Percentiles rank a stretch among this genome's conserved stretches.
Evolutionary conservation across 2,113 vertebrate species (phyloP).

Genomic region (Myiopsitta monachus): DNA sequence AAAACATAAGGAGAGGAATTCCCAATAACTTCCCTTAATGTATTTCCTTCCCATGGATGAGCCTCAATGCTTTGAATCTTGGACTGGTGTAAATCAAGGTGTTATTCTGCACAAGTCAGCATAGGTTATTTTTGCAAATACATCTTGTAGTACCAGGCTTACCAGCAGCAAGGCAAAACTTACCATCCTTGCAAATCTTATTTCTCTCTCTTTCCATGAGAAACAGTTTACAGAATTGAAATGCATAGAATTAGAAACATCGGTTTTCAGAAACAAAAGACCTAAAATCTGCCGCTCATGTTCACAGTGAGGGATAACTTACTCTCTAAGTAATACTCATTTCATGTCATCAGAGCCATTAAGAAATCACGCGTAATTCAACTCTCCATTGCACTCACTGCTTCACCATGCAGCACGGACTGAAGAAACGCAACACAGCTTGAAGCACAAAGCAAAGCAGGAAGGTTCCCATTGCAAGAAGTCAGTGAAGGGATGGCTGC

Average conservation of each 20-base stretch:
- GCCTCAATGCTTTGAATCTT: background rate
- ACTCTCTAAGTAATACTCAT: background rate
- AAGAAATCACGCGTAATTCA: background rate
- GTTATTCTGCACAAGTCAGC: background rate
- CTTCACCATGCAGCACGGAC: rapidly evolving
- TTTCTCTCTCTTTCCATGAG: background rate
- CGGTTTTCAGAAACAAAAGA: background rate
- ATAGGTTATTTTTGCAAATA: background rate
- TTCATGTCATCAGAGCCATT: background rate
- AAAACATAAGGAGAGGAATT: background rate
- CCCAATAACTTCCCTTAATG: background rate
- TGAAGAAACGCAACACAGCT: background rate
- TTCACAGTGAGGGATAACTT: background rate
- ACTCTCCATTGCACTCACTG: background rate
- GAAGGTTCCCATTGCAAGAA: background rate
- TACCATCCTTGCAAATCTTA: background rate
- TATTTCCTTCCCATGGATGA: background rate
- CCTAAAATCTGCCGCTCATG: background rate
- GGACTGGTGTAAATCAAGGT: background rate
- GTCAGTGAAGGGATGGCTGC: background rate
- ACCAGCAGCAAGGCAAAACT: background rate
- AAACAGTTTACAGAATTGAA: background rate
- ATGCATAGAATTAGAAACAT: background rate
- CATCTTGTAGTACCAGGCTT: background rate
- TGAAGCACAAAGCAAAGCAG: background rate